These are phyloP conservation scores for Argentina silus DNA, from an alignment of 2,797 vertebrate genomes.

Conservation along the genomic window DNA sequence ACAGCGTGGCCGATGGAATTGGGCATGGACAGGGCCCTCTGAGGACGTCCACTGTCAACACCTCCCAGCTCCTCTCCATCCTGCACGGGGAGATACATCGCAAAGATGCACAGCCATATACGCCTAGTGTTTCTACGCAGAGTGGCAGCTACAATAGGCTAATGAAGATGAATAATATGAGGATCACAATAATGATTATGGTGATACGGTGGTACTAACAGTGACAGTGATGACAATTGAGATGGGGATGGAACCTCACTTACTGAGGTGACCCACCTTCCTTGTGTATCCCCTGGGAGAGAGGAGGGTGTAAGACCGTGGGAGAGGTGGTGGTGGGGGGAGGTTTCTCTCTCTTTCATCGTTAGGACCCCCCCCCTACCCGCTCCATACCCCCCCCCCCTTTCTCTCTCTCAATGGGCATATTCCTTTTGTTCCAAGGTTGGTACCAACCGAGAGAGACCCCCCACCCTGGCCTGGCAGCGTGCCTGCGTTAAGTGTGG, in stretches of 20 bases:
- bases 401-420: constrained; percentile 55
- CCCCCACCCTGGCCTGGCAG: constrained; percentile 66
- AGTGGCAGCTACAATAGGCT: background rate
- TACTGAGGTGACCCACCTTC: background rate
- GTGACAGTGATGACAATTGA: background rate
- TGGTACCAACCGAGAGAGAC: constrained; percentile 69
- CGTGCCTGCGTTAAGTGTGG: constrained; percentile 71
- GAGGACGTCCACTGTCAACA: constrained; percentile 40
- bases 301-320: background rate
- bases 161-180: background rate
- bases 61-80: constrained; percentile 19
- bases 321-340: constrained; percentile 6
- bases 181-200: background rate
- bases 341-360: constrained; percentile 85
- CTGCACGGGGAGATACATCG: background rate
- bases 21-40: constrained; percentile 24
- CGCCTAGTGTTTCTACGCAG: background rate
- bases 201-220: background rate
- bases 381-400: constrained; percentile 33
- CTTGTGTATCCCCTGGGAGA: background rate
- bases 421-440: constrained; percentile 65
- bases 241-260: background rate
- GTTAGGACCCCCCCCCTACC: constrained; percentile 70
- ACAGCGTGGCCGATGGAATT: constrained; percentile 35
- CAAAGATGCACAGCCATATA: background rate